Conservation (phyloP, 2,113 vertebrate genomes). For the Periophthalmus modestus region DNA sequence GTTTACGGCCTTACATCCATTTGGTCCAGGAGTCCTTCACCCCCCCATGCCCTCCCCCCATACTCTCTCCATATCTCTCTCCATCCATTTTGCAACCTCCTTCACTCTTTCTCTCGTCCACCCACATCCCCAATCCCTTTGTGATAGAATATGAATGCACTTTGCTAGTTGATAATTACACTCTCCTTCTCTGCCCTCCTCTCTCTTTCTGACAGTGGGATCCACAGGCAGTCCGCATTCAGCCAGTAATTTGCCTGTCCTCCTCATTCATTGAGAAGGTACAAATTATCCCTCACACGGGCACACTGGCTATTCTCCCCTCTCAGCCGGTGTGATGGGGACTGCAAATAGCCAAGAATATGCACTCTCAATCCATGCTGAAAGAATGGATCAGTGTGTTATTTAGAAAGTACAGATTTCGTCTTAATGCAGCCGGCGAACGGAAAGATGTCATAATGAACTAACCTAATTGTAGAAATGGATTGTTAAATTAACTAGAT, state of each 20-base stretch:
- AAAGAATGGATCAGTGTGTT: constrained; percentile 51
- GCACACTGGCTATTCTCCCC: constrained; percentile 85
- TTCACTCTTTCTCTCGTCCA: constrained; percentile 72
- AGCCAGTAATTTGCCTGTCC: constrained; percentile 99
- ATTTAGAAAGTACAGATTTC: constrained; percentile 58
- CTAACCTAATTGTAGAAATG: constrained; percentile 19
- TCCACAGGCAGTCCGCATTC: constrained; percentile 98
- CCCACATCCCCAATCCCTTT: constrained; percentile 83
- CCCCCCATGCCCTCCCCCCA: constrained; percentile 44
- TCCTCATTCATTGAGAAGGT: constrained; percentile 95
- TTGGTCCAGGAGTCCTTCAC: constrained; percentile 86
- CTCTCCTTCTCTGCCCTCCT: constrained; percentile 87
- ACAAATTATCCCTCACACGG: constrained; percentile 96
- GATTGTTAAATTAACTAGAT: constrained; percentile 12
- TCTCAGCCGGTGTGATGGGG: constrained; percentile 68
- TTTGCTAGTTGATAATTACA: constrained; percentile 99
- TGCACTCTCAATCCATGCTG: constrained; percentile 61
- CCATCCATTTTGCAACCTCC: constrained; percentile 70
- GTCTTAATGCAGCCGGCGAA: constrained; percentile 38
- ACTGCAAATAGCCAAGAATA: constrained; percentile 69
- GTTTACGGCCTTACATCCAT: constrained; percentile 95
- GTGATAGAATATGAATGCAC: constrained; percentile 97
- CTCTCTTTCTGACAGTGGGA: constrained; percentile 92
- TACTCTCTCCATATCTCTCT: constrained; percentile 59
- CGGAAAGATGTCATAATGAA: constrained; percentile 32